phyloP scores from a whole-genome alignment of 2,797 vertebrate species.

The Argya squamiceps region DNA sequence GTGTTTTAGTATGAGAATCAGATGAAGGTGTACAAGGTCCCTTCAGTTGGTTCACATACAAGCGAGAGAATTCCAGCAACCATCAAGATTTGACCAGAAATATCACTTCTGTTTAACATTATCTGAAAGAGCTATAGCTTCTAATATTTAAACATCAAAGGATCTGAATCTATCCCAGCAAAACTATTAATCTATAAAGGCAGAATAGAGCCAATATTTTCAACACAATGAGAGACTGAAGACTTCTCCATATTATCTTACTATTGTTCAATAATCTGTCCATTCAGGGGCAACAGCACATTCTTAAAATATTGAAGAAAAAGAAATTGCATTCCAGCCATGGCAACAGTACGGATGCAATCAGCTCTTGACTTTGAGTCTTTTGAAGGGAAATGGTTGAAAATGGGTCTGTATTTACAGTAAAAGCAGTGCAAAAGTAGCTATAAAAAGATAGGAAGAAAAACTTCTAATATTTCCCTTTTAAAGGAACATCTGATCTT shows the following conservation, averaged over 20 bases:
- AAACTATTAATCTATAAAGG: conserved; percentile 20
- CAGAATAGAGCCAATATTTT: background rate
- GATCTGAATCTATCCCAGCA: background rate
- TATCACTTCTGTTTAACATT: background rate
- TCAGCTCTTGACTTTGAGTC: background rate
- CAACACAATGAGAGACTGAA: background rate
- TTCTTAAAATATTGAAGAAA: background rate
- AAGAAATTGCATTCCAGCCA: background rate
- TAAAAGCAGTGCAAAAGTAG: background rate
- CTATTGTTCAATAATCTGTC: background rate
- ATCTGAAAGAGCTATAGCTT: background rate
- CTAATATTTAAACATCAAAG: conserved; percentile 37
- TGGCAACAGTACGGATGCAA: background rate
- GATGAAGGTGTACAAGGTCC: background rate
- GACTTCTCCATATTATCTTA: background rate
- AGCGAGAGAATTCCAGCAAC: background rate
- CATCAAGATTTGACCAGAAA: background rate
- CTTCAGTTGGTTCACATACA: background rate
- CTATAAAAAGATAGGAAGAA: background rate
- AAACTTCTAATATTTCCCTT: background rate
- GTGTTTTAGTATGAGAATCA: background rate
- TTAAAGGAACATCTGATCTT: background rate
- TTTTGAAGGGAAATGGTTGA: background rate
- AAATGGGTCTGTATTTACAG: background rate
- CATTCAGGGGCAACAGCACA: background rate